Conservation (phyloP, 2,113 vertebrate species). For the Ptilonorhynchus violaceus region DNA sequence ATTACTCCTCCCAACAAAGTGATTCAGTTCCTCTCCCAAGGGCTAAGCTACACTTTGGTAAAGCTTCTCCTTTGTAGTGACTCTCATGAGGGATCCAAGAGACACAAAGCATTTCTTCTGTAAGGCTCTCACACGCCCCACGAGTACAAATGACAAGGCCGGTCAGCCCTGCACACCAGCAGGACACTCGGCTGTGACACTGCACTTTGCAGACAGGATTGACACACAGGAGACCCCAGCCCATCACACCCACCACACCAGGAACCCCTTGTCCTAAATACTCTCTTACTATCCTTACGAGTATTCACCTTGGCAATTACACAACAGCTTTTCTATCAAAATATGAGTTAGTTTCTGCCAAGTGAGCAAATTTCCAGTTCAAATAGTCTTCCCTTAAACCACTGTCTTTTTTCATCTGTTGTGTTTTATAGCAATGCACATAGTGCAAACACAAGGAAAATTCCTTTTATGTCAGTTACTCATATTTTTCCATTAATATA, state of each 20-base stretch:
- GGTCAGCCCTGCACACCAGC: not conserved
- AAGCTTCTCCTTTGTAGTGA: not conserved
- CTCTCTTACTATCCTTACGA: not conserved
- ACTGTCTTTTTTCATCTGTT: conserved; percentile 67
- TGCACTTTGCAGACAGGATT: not conserved
- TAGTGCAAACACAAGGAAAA: conserved; percentile 70
- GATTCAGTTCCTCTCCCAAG: not conserved
- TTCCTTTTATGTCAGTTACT: conserved; percentile 79
- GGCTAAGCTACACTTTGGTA: not conserved
- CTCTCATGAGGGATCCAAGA: not conserved
- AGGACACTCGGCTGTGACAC: not conserved
- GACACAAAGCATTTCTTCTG: not conserved
- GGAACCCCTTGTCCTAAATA: not conserved
- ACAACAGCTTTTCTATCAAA: not conserved
- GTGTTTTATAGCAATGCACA: conserved; percentile 67
- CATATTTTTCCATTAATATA: conserved; percentile 80
- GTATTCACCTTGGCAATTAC: not conserved
- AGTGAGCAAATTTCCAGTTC: not conserved
- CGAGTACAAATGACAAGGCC: too few species aligned
- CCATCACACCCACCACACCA: not conserved
- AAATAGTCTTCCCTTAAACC: conserved; percentile 46
- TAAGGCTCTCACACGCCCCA: not conserved
- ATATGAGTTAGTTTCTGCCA: not conserved
- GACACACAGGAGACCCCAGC: not conserved
- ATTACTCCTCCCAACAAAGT: not conserved